Conservation (phyloP, 2,888 invertebrate species). For the Drosophila algonquin region DNA sequence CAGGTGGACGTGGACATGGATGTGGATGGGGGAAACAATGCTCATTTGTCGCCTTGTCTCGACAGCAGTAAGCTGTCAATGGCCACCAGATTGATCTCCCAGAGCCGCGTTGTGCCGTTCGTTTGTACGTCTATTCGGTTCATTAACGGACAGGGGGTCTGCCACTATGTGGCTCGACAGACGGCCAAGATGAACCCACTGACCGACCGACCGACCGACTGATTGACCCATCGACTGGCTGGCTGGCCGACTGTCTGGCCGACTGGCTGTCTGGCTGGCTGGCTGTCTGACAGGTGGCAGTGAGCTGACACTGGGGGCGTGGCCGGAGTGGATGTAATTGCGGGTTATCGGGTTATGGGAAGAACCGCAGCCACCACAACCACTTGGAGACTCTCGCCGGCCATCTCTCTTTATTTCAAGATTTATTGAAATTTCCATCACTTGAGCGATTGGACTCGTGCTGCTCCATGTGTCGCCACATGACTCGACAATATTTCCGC, state of each 20-base stretch:
- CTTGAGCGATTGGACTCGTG: slow-evolving; percentile 2
- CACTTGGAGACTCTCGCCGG: slow-evolving; percentile 29
- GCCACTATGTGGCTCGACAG: slow-evolving; percentile 41
- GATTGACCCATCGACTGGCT: no score
- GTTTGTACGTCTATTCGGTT: slow-evolving; percentile 40
- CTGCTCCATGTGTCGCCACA: neutral
- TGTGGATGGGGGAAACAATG: slow-evolving; percentile 49
- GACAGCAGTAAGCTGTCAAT: slow-evolving; percentile 11
- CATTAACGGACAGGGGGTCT: slow-evolving; percentile 63
- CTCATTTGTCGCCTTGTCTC: slow-evolving; percentile 48
- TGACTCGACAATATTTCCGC: slow-evolving; percentile 35
- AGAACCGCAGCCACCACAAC: slow-evolving; percentile 41
- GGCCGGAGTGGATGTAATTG: slow-evolving; percentile 58
- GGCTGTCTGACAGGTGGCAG: neutral
- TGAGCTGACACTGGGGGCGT: slow-evolving; percentile 44
- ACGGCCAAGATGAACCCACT: neutral
- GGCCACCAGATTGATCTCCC: slow-evolving; percentile 19
- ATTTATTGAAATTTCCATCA: slow-evolving; percentile 34
- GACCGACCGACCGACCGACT: neutral
- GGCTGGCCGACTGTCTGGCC: slow-evolving; percentile 13
- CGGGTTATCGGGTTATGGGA: slow-evolving; percentile 20
- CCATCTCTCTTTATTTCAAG: slow-evolving; percentile 42
- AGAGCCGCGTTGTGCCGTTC: slow-evolving; percentile 61
- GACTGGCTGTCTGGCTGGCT: slow-evolving; percentile 6
- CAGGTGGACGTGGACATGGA: neutral